These are phyloP conservation scores for Coregonus suidteri DNA, from an alignment of 2,797 vertebrate species.

Conservation along the genomic window DNA sequence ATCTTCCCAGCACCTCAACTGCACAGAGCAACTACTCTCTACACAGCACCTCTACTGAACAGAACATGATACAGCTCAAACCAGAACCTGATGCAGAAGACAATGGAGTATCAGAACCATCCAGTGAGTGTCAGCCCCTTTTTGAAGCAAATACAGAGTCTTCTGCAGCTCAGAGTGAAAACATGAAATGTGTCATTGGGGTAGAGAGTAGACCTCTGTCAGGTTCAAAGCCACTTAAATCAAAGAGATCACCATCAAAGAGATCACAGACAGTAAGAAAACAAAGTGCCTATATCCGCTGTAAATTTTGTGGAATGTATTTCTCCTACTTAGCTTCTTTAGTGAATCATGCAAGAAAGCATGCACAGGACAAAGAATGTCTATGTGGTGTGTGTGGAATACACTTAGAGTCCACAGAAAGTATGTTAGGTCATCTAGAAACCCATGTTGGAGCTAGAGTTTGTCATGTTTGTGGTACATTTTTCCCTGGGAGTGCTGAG, in stretches of 20 bases:
- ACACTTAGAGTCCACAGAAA: neutral
- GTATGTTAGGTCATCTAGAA: neutral
- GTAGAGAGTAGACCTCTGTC: neutral
- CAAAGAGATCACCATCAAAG: neutral
- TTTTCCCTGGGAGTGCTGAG: neutral
- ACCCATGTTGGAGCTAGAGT: neutral
- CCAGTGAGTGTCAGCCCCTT: neutral
- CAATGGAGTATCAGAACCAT: neutral
- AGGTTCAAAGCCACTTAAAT: neutral
- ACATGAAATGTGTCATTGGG: neutral
- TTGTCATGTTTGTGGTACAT: neutral
- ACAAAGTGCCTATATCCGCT: neutral
- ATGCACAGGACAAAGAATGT: neutral
- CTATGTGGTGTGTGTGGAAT: neutral
- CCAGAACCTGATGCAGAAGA: neutral
- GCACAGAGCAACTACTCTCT: conserved; percentile 5
- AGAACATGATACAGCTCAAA: conserved; percentile 4
- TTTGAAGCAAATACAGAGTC: neutral
- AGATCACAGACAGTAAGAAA: neutral
- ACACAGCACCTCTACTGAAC: neutral
- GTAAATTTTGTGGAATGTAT: conserved; percentile 2
- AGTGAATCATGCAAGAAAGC: conserved; percentile 3
- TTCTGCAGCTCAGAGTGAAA: neutral
- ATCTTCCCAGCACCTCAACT: conserved; percentile 37
- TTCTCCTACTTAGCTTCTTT: neutral